These are phyloP conservation scores for Drosophila mercatorum DNA, from an alignment of 2,888 invertebrate genomes.

Conservation along the genomic window DNA sequence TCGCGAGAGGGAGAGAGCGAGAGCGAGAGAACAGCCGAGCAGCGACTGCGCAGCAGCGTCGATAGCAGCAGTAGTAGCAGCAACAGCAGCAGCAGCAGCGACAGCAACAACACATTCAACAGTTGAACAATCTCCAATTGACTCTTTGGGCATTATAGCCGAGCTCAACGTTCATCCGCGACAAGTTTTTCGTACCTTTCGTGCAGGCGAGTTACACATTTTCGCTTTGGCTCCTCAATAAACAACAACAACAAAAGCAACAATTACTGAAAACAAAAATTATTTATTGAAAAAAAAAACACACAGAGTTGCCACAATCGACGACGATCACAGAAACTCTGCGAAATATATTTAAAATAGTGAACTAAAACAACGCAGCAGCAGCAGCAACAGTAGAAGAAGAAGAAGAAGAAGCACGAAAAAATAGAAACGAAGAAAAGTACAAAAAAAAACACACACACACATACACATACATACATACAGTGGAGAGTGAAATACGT, in stretches of 20 bases:
- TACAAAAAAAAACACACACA: constrained; percentile 52
- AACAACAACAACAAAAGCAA: constrained; percentile 9
- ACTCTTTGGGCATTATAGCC: constrained; percentile 82
- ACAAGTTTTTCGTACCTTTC: constrained; percentile 83
- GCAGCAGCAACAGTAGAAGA: neutral
- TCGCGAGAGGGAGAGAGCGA: neutral
- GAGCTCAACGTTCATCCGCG: constrained; percentile 80
- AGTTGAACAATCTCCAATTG: constrained; percentile 80
- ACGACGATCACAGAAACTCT: neutral
- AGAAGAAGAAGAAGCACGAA: constrained; percentile 3
- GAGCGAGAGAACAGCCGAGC: constrained; percentile 12
- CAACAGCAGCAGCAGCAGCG: constrained; percentile 27
- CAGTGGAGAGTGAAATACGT: constrained; percentile 42
- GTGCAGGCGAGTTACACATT: constrained; percentile 68
- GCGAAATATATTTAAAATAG: constrained; percentile 34
- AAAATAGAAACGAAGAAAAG: constrained; percentile 38
- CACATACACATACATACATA: constrained; percentile 48
- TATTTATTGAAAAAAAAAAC: constrained; percentile 7
- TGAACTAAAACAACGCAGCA: constrained; percentile 32
- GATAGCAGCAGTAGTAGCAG: constrained; percentile 10
- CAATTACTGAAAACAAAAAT: constrained; percentile 16
- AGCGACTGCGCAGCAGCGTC: constrained; percentile 40
- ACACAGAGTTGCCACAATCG: constrained; percentile 15
- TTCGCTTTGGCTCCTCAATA: constrained; percentile 46
- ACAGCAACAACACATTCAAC: constrained; percentile 72